Conservation (phyloP, 2,113 vertebrate species). For the Gopherus flavomarginatus region DNA sequence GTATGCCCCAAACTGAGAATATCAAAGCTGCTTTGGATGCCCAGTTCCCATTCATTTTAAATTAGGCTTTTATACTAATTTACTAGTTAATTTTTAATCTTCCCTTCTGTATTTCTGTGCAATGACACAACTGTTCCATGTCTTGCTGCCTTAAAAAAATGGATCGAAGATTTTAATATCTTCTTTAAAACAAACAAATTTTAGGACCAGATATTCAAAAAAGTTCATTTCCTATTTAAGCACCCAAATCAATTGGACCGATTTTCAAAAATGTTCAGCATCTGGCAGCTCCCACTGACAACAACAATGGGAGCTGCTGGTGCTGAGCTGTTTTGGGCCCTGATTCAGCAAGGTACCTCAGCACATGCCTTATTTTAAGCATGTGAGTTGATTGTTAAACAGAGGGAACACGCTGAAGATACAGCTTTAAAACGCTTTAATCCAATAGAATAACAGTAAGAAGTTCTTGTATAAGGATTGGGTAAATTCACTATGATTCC, state of each 20-base stretch:
- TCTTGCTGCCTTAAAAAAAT: background rate
- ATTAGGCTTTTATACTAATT: background rate
- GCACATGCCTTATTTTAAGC: background rate
- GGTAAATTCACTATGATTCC: background rate
- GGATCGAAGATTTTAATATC: background rate
- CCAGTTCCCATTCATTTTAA: background rate
- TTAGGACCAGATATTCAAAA: background rate
- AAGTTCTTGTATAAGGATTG: background rate
- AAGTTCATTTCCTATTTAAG: background rate
- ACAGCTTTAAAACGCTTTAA: background rate
- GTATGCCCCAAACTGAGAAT: background rate
- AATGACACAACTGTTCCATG: background rate
- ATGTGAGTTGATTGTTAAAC: background rate
- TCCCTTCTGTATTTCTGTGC: background rate
- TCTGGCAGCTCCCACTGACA: background rate
- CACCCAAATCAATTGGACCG: background rate
- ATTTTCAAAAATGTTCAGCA: background rate
- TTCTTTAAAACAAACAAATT: background rate
- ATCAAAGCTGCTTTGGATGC: background rate
- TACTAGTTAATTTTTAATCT: background rate
- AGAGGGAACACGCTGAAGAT: background rate
- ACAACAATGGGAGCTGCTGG: background rate
- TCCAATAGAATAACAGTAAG: background rate
- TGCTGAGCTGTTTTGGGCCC: accelerated
- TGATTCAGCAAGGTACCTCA: background rate